Evolutionary conservation across 2,888 invertebrate species (phyloP), one percentile per base, ranked within the genome.

Genomic region (Chymomyza fuscimana): DNA sequence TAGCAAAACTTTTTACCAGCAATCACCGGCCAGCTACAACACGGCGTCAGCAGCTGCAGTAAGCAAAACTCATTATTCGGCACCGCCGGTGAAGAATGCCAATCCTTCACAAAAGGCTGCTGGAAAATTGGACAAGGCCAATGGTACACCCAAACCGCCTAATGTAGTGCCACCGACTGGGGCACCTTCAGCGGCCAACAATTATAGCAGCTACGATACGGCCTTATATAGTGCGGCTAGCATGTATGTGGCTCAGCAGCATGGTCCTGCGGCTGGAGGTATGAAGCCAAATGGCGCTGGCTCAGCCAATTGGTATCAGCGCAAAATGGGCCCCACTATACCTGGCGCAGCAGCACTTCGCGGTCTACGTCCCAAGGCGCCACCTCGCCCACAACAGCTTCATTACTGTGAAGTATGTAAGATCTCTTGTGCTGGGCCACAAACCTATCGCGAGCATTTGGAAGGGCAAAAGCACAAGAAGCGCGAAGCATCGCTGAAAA

Each of bases 391-490:
- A 40, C 97, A 97, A 91, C 97, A 98, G 90, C 93, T 99, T 78
- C 98, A 98, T 92, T 99, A 99, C 92, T 99, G 99, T 92, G 99
- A 99, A 92, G 98, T 99, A 15, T 99, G 99, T 93, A 99, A 99
- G 92, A 99, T 99, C 89, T 98, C 98, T 89, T 99, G 98, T 92
- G 98, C 97, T 77, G 98, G 98, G 0, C 97, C 97, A 4, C 97
- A 97, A 93, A 97, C 97, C 0, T 98, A 97, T 91, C 94, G 96
- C 78, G 99, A 99, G 92, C 99, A 99, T 93, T 93, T 99, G 90
- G 99, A 99, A 91, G 99, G 99, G 0, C 98, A 99, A 92, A 98
- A 98, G 92, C 99, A 99, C 93, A 99, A 99, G 94, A 99, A 99
- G 93, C 97, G 99, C 92, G 99, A 99, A 92, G 97, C 96, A 0